Base-by-base conservation (phyloP, 2,888 invertebrate genomes). In the Drosophila antonietae region DNA sequence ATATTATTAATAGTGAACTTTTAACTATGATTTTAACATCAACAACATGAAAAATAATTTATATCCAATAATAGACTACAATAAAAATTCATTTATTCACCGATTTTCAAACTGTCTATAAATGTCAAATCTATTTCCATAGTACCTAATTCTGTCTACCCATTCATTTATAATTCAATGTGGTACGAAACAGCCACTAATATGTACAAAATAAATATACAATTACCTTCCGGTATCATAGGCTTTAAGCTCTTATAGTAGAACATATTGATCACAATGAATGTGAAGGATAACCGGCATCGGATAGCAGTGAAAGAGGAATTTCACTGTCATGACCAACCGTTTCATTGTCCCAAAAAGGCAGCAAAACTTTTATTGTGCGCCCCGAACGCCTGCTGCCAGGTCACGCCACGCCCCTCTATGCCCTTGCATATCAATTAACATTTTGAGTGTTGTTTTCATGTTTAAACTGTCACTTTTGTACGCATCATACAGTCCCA, bases 381-480 rank as follows among this genome's bases (percentile, higher is more conserved):
- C 35, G 6, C 33, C n/a, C 15, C 57, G 23, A 7, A 10, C 37
- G 20, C 39, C 56, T 46, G 20, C 28, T 41, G 39, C 28, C 39
- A 0, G 28, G 28, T 6, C 28, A 55, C 39, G 28, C 53, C 31
- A 18, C 51, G 33, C 31, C 28, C 53, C 55, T 28, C 41, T 59
- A 60, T 51, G 68, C 41, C n/a, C 68, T 52, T 60, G 64, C 75
- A 75, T 74, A 78, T 80, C 83, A 84, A 84, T 84, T 84, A 84
- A 86, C 87, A 83, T 80, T 77, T 80, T 83, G 74, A 84, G 83
- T 83, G 87, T n/a, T 78, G 73, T 84, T 84, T 84, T 65, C 83
- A 84, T 84, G 83, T 84, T 78, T 68, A 75, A n/a, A 81, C 87
- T 84, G 83, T 86, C 83, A 83, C 81, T 84, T 83, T 78, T 81